Conservation (phyloP, 2,888 invertebrate genomes). For the Cheilosia vulpina region DNA sequence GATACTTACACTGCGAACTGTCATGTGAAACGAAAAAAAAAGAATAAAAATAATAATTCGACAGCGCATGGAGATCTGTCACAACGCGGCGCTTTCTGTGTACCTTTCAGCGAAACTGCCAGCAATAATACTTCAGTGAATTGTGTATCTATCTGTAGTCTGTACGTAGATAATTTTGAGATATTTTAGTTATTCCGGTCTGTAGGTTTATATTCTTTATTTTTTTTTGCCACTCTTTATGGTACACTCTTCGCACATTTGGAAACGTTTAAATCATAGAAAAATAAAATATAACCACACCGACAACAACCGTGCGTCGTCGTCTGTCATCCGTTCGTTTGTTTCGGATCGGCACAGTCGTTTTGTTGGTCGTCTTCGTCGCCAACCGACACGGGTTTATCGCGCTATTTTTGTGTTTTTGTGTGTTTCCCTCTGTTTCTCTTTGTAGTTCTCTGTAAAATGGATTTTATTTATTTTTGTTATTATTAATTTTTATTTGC, state of each 20-base stretch:
- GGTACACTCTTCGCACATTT: conserved; percentile 42
- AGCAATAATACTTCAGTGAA: conserved; percentile 64
- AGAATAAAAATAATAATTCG: not conserved
- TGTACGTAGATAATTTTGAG: conserved; percentile 51
- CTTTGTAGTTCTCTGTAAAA: conserved; percentile 21
- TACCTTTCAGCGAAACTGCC: conserved; percentile 71
- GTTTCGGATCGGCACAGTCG: conserved; percentile 35
- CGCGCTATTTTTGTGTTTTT: conserved; percentile 58
- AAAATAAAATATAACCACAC: conserved; percentile 52
- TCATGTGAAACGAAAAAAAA: conserved; percentile 28
- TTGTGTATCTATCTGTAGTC: conserved; percentile 9
- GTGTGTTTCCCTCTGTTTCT: conserved; percentile 11
- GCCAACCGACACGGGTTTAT: conserved; percentile 63
- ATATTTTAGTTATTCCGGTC: conserved; percentile 64
- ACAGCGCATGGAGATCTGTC: conserved; percentile 55
- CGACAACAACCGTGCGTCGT: conserved; percentile 51
- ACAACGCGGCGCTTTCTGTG: conserved; percentile 68
- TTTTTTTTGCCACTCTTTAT: conserved; percentile 6
- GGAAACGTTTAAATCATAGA: conserved; percentile 62
- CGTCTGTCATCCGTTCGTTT: conserved; percentile 58
- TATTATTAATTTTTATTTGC: not conserved
- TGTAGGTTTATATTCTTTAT: conserved; percentile 42
- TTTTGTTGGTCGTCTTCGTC: conserved; percentile 38
- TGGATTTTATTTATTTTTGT: not conserved
- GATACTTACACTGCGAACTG: conserved; percentile 32